Conservation (phyloP, 1,140 invertebrate species). For the Micrasema longulum region DNA sequence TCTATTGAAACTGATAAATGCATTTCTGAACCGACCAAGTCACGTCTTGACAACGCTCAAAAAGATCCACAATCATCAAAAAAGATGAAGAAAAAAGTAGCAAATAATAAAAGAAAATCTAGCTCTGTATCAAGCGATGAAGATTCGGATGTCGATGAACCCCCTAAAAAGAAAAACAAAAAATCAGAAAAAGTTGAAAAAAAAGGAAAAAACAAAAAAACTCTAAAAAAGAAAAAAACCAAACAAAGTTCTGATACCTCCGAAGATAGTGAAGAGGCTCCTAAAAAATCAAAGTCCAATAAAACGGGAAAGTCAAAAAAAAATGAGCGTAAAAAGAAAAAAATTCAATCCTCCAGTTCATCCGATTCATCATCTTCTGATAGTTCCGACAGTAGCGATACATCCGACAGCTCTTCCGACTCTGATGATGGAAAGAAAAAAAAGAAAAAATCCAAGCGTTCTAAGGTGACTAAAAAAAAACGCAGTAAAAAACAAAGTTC, state of each 20-base stretch:
- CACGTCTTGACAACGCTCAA: neutral
- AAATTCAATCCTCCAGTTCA: conserved; percentile 42
- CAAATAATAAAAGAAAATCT: conserved; percentile 12
- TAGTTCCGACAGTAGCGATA: conserved; percentile 46
- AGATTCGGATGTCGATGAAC: conserved; percentile 4
- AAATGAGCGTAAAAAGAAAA: conserved; percentile 41
- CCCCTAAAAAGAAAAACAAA: conserved; percentile 29
- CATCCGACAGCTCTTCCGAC: conserved; percentile 46
- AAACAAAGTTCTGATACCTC: conserved; percentile 31
- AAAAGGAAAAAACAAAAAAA: conserved; percentile 37
- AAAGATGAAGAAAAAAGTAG: conserved; percentile 7
- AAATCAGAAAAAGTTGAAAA: conserved; percentile 8
- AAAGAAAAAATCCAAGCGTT: conserved; percentile 27
- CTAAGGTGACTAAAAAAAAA: conserved; percentile 36
- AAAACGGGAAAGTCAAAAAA: conserved; percentile 18
- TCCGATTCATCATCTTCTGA: conserved; percentile 45
- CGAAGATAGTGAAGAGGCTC: conserved; percentile 17
- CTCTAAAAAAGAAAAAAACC: conserved; percentile 23
- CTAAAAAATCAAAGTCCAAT: conserved; percentile 21
- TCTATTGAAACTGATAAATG: neutral
- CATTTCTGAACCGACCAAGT: neutral
- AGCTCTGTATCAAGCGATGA: conserved; percentile 5
- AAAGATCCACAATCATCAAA: conserved; percentile 13
- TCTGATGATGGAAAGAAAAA: conserved; percentile 46
- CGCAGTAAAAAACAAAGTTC: conserved; percentile 34